Base-by-base conservation (phyloP, 2,113 vertebrate genomes). In the Leucopsar rothschildi region DNA sequence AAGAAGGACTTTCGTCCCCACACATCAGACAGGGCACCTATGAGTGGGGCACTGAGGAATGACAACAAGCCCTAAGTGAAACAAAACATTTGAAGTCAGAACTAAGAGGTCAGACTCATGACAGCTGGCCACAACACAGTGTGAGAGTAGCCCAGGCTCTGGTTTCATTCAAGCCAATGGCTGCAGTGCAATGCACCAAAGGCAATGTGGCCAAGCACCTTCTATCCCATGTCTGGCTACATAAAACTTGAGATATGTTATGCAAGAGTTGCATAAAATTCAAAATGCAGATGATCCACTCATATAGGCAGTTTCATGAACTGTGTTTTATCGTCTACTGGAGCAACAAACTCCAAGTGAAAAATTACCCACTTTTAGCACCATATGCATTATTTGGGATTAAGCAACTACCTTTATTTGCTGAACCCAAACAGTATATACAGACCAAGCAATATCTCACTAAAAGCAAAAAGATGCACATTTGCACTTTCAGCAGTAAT, bases 1-100 rank as follows among this genome's bases (percentile, higher is more conserved):
- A 99, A 90, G 95, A 99, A 99, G 63, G 98, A 99, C 93, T 99
- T 99, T 53, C 98, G 98, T 57, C 98, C 98, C 98, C 98, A 99
- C 71, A 99, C 98, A 25, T 99, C 98, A 60, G 98, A 99, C 59
- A 99, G 98, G 87, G 98, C 98, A 82, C 98, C 98, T 71, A 99
- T 99, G 87, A 99, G 97, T 6, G 98, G 98, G 78, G 98, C 98
- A 69, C 98, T 99, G 91, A 99, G 97, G 95, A 99, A 99, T 0
- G 98, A 99, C 93, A 99, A 89, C 63, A 99, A 97, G 93, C 98
- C 98, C 98, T 99, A 24, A 39, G 92, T 4, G 69, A 75, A 91
- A 82, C 10, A 85, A 73, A 96, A 82, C 49, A 89, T 42, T 20
- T 28, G 0, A 50, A 78, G 72, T 69, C 53, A 86, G 86, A 88